A percentile compares a stretch with the other conserved stretches of the same genome.
Evolutionary conservation across 2,888 invertebrate genomes (phyloP).

Genomic region (Saturnia japonica): DNA sequence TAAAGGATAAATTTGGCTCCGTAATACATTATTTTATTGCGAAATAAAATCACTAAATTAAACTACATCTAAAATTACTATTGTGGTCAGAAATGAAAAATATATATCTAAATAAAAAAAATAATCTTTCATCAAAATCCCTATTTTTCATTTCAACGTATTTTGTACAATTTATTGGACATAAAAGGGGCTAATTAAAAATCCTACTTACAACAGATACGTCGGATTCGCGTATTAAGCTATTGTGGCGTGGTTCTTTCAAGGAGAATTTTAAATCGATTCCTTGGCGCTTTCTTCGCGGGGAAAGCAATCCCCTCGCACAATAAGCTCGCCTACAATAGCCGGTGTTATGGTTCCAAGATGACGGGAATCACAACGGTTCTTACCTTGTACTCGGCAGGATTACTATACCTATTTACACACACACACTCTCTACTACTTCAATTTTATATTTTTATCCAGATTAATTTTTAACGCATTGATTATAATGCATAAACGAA

Average conservation of each 20-base stretch:
- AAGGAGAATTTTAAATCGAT: constrained; percentile 78
- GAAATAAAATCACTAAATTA: too few relatives aligned
- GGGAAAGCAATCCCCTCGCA: constrained; percentile 74
- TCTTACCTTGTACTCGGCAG: constrained; percentile 58
- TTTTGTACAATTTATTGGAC: constrained; percentile 12
- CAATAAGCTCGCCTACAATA: constrained; percentile 74
- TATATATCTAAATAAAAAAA: neutral
- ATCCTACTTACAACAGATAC: constrained; percentile 53
- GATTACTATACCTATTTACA: constrained; percentile 70
- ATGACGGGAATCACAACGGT: constrained; percentile 65
- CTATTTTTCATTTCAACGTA: neutral
- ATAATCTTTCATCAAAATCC: neutral
- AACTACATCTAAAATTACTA: too few relatives aligned
- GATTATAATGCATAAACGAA: neutral
- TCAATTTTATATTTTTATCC: constrained; percentile 25
- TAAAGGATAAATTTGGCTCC: too few relatives aligned
- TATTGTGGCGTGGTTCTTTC: constrained; percentile 71
- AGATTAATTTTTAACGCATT: constrained; percentile 10
- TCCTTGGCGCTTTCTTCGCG: constrained; percentile 67
- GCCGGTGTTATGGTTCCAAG: constrained; percentile 58
- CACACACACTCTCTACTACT: constrained; percentile 24
- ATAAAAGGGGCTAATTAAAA: constrained; percentile 42
- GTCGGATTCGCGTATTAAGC: constrained; percentile 66
- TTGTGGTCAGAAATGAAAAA: too few relatives aligned
- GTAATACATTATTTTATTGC: too few relatives aligned